A percentile compares a stretch with the other conserved stretches of the same genome.
phyloP scores from a whole-genome alignment of 2,797 vertebrate species.

The Cynopterus sphinx region DNA sequence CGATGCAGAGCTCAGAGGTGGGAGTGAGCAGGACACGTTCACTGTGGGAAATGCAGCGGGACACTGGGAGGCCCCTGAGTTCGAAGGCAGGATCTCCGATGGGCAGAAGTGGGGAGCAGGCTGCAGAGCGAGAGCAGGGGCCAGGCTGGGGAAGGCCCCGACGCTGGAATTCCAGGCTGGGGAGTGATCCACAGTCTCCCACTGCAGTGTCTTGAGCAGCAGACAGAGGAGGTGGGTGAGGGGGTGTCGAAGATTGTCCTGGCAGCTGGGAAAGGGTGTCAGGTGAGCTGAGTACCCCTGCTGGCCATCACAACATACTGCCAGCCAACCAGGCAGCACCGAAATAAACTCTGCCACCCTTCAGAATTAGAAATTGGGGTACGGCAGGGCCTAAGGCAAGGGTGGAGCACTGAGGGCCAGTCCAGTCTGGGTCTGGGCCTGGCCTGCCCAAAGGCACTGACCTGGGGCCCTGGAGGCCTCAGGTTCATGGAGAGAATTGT shows the following conservation, averaged over 20 bases:
- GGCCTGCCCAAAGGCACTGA: fast-evolving
- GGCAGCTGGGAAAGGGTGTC: neutral
- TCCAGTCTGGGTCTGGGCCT: neutral
- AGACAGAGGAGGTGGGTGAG: neutral
- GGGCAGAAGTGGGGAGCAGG: neutral
- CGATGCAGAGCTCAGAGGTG: neutral
- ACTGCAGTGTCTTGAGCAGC: neutral
- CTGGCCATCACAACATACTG: neutral
- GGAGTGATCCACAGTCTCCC: neutral
- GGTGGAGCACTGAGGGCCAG: neutral
- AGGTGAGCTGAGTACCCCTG: neutral
- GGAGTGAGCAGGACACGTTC: neutral
- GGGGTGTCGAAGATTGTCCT: neutral
- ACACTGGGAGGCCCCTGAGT: neutral
- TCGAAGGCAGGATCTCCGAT: neutral
- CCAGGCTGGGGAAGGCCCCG: neutral
- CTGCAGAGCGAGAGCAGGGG: no score
- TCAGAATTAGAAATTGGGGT: neutral
- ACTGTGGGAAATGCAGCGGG: fast-evolving
- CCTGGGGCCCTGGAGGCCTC: neutral
- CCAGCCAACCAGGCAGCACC: neutral
- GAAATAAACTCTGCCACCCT: neutral
- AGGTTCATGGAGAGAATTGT: neutral
- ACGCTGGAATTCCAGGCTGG: neutral
- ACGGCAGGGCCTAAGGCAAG: neutral